Conservation (phyloP, 2,888 invertebrate species). For the Acholoe squamosa region DNA sequence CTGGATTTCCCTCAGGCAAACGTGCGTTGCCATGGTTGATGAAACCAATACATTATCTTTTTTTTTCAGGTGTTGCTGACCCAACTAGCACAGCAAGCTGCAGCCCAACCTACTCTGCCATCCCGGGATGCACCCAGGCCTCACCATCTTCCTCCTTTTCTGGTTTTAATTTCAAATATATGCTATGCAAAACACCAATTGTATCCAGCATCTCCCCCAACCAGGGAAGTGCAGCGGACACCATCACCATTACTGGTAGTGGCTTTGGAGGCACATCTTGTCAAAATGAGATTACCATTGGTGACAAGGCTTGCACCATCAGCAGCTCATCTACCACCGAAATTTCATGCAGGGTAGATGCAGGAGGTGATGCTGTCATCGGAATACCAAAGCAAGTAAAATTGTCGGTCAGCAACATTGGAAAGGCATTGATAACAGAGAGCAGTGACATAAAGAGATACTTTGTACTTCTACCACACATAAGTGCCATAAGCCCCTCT, state of each 20-base stretch:
- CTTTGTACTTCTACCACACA: slow-evolving; percentile 67
- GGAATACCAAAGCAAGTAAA: not conserved
- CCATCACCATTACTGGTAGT: slow-evolving; percentile 78
- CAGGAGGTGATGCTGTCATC: slow-evolving; percentile 8
- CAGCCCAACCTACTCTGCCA: slow-evolving; percentile 11
- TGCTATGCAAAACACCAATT: slow-evolving; percentile 48
- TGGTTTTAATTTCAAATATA: slow-evolving; percentile 6
- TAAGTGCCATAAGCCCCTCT: slow-evolving; percentile 47
- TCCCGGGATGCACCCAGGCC: slow-evolving; percentile 51
- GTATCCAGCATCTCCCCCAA: slow-evolving; percentile 16
- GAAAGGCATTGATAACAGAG: slow-evolving; percentile 38
- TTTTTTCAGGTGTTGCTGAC: not conserved
- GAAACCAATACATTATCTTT: not conserved
- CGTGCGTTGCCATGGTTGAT: too few species aligned
- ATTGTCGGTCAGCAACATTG: slow-evolving; percentile 40
- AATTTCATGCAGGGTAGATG: slow-evolving; percentile 71
- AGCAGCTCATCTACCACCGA: slow-evolving; percentile 69
- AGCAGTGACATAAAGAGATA: slow-evolving; percentile 25
- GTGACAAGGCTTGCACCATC: slow-evolving; percentile 69
- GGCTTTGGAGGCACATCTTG: slow-evolving; percentile 73
- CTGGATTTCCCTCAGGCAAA: too few species aligned
- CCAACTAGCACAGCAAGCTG: not conserved
- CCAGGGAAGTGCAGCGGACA: slow-evolving; percentile 69
- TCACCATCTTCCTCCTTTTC: not conserved
- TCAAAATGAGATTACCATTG: slow-evolving; percentile 69